Evolutionary conservation across 2,797 vertebrate species (phyloP).

Genomic region (Psittacula echo): DNA sequence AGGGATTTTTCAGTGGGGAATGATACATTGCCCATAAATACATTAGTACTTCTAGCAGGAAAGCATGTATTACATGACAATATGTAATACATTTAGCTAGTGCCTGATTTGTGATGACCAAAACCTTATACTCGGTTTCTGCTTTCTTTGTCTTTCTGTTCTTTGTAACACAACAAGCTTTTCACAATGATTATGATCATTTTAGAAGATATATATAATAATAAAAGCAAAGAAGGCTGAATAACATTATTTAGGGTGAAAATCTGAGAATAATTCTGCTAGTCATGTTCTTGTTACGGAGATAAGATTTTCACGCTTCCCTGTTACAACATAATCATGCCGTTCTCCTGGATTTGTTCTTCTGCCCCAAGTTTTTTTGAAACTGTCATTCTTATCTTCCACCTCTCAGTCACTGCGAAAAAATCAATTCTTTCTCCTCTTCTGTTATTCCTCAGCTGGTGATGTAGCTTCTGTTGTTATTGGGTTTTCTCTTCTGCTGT

Average conservation of each 20-base stretch:
- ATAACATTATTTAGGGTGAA: background rate
- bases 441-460: background rate
- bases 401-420: background rate
- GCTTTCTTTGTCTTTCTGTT: background rate
- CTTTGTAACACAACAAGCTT: background rate
- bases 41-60: too few species aligned
- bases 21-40: background rate
- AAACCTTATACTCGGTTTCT: background rate
- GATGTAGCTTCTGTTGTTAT: background rate
- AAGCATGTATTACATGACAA: too few species aligned
- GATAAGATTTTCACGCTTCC: background rate
- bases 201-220: background rate
- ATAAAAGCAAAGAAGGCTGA: background rate
- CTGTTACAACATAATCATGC: background rate
- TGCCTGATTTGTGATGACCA: background rate
- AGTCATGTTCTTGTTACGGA: background rate
- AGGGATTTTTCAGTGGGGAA: background rate
- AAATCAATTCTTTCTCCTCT: background rate
- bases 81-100: fast-evolving
- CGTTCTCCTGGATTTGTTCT: background rate
- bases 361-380: background rate
- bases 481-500: background rate
- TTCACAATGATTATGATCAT: background rate
- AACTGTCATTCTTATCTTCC: background rate
- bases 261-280: background rate